Evolutionary conservation across 1,140 invertebrate species (phyloP), one percentile per base, ranked within the genome.

Genomic region (Drosophila tropicalis): DNA sequence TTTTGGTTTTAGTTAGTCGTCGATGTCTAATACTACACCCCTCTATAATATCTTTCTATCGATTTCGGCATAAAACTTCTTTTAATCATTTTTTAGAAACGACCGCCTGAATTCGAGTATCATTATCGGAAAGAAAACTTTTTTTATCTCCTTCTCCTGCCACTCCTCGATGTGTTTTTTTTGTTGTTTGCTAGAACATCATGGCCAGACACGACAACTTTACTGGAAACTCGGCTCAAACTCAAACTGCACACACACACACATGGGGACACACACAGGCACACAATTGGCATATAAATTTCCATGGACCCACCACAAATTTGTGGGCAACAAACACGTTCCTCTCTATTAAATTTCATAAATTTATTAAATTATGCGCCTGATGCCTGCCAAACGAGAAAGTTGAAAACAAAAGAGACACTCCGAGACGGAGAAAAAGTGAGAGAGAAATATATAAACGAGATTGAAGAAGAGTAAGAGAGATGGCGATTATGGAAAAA

Each of bases 301-400:
- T 84, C 44, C 81, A 68, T 76, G 58, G 67, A 80, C 67, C 81
- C 69, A 86, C 82, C 82, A 70, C 83, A 86, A 83, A 87, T 82
- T 87, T 86, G 82, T 82, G 83, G 82, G 71, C 72, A 82, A 68
- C 76, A 74, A 86, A 87, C 82, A 86, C 82, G 82, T 86, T 86
- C 64, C 75, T 82, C 75, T 87, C 83, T 86, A 86, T 86, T 87
- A 86, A 82, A 86, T 86, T 87, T 87, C 82, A 86, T 87, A 86
- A 86, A 86, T 86, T 86, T 86, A 87, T 86, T 86, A 86, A 86
- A 86, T 87, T 86, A 86, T 86, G 75, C 83, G 71, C 66, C 70
- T 57, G 36, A 58, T 55, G 73, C 55, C 58, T 58, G 56, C 56
- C 54, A 63, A 58, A n/a, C 34, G 29, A 40, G 57, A 66, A 63